Percentiles rank a stretch among this genome's conserved stretches.
Evolutionary conservation across 2,113 vertebrate species (phyloP).

Genomic region (Myiopsitta monachus): DNA sequence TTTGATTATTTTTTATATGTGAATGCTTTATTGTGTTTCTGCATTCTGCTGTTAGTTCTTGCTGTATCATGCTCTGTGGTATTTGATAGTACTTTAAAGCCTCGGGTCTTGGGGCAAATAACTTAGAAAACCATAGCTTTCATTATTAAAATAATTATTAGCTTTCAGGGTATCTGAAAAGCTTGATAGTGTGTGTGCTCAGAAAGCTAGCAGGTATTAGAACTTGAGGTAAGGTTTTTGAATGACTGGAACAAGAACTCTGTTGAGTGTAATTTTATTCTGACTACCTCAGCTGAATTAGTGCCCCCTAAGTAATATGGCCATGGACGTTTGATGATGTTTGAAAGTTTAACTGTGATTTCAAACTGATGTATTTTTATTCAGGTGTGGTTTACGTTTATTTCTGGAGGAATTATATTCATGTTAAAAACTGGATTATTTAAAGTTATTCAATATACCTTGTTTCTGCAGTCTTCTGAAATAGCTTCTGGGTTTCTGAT

Average conservation of each 20-base stretch:
- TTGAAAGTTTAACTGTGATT: not conserved
- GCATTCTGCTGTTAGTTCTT: not conserved
- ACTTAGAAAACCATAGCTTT: not conserved
- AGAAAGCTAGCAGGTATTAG: not conserved
- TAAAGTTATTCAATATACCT: not conserved
- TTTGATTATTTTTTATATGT: not conserved
- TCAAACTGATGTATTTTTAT: not conserved
- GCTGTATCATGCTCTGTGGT: not conserved
- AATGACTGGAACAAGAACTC: not conserved
- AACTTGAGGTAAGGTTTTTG: not conserved
- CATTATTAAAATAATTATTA: not conserved
- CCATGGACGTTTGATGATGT: not conserved
- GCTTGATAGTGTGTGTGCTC: not conserved
- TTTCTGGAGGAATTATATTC: not conserved
- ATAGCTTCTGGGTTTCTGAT: not conserved
- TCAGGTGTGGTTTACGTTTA: not conserved
- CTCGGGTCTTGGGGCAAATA: not conserved
- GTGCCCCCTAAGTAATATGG: no score
- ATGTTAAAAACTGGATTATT: not conserved
- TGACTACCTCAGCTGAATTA: not conserved
- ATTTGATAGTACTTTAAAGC: not conserved
- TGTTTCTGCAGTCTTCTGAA: not conserved
- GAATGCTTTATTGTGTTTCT: not conserved
- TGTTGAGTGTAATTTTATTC: not conserved
- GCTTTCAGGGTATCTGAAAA: not conserved